phyloP scores from a whole-genome alignment of 1,140 invertebrate species.

The Saccostrea glomerata region DNA sequence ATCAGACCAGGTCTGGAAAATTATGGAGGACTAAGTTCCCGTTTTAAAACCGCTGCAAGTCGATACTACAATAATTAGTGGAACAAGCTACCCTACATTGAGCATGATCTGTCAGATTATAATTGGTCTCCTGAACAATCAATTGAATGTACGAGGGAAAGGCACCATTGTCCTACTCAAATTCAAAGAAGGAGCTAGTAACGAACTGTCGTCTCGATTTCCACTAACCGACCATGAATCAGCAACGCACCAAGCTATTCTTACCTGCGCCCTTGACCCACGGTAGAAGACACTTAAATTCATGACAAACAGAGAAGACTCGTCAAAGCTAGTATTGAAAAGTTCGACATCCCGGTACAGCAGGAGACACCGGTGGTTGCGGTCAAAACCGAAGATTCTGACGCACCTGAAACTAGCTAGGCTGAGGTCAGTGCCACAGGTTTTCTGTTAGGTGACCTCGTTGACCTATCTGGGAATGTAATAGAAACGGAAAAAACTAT shows the following conservation, averaged over 20 bases:
- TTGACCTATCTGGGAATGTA: no score
- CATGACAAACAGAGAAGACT: no score
- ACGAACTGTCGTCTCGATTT: constrained; percentile 30
- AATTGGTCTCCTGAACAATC: constrained; percentile 15
- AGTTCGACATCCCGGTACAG: no score
- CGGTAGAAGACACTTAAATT: not conserved
- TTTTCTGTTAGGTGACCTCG: no score
- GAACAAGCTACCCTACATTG: not conserved
- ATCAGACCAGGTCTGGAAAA: constrained; percentile 2
- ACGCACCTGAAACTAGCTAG: no score
- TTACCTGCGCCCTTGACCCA: not conserved
- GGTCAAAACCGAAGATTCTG: no score
- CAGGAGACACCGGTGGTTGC: no score
- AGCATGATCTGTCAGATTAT: not conserved
- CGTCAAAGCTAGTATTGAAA: no score
- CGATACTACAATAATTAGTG: not conserved
- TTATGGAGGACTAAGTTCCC: constrained; percentile 22
- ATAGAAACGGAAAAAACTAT: no score
- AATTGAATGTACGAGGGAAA: constrained; percentile 17
- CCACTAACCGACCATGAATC: not conserved
- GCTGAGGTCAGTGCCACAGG: no score
- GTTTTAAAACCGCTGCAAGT: constrained; percentile 27
- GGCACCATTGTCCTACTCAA: not conserved
- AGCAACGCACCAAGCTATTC: not conserved
- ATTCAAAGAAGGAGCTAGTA: constrained; percentile 24